Percentiles rank a stretch among this genome's conserved stretches.
Evolutionary conservation across 1,140 invertebrate species (phyloP).

Genomic region (Drosophila melanica): DNA sequence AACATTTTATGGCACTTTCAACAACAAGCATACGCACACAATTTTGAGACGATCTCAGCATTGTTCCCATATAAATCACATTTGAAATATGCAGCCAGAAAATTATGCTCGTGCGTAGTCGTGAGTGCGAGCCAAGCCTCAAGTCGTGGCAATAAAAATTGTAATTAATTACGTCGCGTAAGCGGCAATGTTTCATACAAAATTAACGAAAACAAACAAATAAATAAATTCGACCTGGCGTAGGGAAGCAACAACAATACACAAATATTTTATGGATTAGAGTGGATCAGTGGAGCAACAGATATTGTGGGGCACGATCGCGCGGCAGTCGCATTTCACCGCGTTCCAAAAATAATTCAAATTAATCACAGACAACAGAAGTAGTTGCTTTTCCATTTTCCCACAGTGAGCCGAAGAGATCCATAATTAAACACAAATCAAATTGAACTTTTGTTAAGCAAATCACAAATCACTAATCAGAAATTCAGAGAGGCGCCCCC

Average conservation of each 20-base stretch:
- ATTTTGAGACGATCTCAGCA: conserved; percentile 13
- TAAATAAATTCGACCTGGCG: conserved; percentile 44
- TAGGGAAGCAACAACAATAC: conserved; percentile 41
- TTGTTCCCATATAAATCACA: conserved; percentile 78
- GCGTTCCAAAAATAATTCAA: conserved; percentile 73
- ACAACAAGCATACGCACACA: conserved; percentile 21
- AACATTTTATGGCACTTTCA: conserved; percentile 71
- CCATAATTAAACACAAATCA: conserved; percentile 58
- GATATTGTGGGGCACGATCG: conserved; percentile 33
- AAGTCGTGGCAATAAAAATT: conserved; percentile 74
- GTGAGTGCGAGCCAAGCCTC: conserved; percentile 49
- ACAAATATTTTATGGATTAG: conserved; percentile 20
- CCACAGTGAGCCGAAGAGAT: conserved; percentile 53
- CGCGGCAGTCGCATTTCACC: conserved; percentile 58
- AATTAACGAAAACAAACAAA: conserved; percentile 65
- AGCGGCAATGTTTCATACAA: conserved; percentile 36
- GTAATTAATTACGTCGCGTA: conserved; percentile 71
- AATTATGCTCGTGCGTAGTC: conserved; percentile 16
- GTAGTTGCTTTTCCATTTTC: conserved; percentile 49
- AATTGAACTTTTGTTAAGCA: conserved; percentile 36
- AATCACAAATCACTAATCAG: conserved; percentile 20
- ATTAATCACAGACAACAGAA: conserved; percentile 62
- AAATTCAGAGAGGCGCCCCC: conserved; percentile 7
- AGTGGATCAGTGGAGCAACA: conserved; percentile 5
- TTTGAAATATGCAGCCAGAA: conserved; percentile 29